Base-by-base conservation (phyloP, 2,888 invertebrate genomes). In the Crematogaster levior region DNA sequence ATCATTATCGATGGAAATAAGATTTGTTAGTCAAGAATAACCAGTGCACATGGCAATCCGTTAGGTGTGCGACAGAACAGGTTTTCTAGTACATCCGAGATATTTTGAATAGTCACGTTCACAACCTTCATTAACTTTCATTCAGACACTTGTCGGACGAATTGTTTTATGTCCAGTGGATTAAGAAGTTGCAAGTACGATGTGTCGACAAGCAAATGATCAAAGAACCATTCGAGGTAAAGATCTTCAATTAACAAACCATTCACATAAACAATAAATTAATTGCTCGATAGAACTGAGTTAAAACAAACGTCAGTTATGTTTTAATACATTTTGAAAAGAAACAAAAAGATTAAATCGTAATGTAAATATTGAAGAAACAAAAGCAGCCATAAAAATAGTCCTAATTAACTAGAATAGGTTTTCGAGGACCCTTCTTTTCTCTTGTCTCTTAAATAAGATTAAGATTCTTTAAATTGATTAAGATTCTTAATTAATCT, bases 111-210 rank as follows among this genome's bases (percentile, higher is more conserved):
- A 79, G 65, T 81, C 75, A 75, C 83, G 83, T 75, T 79, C 82
- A 61, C 81, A 87, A 84, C 84, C 84, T 87, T 87, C 82, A 87
- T 87, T 87, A 87, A 80, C 83, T 84, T 81, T 83, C 65, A 86
- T 88, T 88, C 82, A 65, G 51, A 43, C 74, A 80, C 65, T 60
- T 77, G 65, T 61, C 79, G 81, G 46, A 82, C 53, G 51, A 81
- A 51, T 46, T 77, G 48, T 72, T 74, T 74, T 65, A 75, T 27
- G 27, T 65, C 27, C 27, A 53, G 40, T 27, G 6, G 40, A 46
- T 73, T 27, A n/a, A 40, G 46, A 24, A 18, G 24, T 18, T n/a
- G n/a, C 21, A 7, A 74, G 12, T 34, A 53, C 24, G 10, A 18
- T n/a, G 21, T 53, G 37, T 30, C 21, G 21, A 51, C 7, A 21